Base-by-base conservation (phyloP, 2,797 vertebrate genomes). In the Eulemur rubriventer region DNA sequence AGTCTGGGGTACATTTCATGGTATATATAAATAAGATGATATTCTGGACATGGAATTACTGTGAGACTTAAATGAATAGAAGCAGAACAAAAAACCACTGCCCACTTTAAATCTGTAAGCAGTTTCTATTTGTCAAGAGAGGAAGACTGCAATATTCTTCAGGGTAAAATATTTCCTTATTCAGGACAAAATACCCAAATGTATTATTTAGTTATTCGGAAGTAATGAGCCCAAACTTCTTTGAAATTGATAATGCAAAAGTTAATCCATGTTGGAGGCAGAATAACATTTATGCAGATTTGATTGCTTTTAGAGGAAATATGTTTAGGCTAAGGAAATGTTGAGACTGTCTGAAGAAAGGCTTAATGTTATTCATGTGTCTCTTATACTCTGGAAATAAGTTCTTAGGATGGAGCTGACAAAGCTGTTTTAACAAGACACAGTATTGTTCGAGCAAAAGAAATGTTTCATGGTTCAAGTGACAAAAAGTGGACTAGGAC, bases 71-170 rank as follows among this genome's bases (percentile, higher is more conserved):
- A 57, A 85, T 82, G 48, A 89, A 76, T 59, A 81, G n/a, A 89
- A 92, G 46, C 33, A 95, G 59, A 48, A 33, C 26, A 59, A 30
- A 76, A 78, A n/a, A 28, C 4, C 33, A 48, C 38, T 12, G 41
- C 11, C 1, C 17, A 41, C 38, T 78, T 50, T 46, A 81, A 50
- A 65, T 72, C 55, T 95, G 16, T 86, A 94, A 94, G 41, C 50
- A 50, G 59, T 81, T 96, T 93, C 70, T 33, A 17, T 61, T 93
- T 76, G 11, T 73, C n/a, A 82, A 80, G 87, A 75, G 67, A 89
- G 63, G 67, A 38, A 61, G 18, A 84, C n/a, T 38, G 17, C 18
- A 48, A 16, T 48, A 61, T n/a, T 78, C 35, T 52, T 61, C 30
- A 35, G 76, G 13, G 55, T 6, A 81, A 95, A 83, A 79, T 59